Evolutionary conservation across 2,888 invertebrate species (phyloP).

Genomic region (Tinea trinotella): DNA sequence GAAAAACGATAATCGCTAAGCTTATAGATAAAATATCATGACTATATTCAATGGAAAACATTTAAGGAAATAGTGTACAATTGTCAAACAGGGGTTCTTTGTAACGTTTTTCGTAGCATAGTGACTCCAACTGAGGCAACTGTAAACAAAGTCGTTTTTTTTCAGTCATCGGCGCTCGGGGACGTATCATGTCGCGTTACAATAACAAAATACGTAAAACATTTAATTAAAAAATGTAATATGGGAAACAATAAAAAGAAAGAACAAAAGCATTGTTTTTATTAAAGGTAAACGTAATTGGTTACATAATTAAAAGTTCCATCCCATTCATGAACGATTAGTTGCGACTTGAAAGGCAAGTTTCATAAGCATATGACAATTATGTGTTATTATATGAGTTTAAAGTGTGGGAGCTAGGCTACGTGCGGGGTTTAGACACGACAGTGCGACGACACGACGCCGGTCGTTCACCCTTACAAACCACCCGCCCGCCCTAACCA

Average conservation of each 20-base stretch:
- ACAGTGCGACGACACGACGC: slow-evolving; percentile 27
- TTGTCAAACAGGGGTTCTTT: too few species aligned
- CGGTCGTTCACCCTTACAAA: slow-evolving; percentile 40
- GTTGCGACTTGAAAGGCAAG: background rate
- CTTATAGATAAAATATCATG: background rate
- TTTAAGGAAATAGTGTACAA: slow-evolving; percentile 1
- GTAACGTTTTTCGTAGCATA: too few species aligned
- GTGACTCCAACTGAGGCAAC: too few species aligned
- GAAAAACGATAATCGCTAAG: slow-evolving; percentile 11
- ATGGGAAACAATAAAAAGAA: background rate
- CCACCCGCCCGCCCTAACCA: slow-evolving; percentile 26
- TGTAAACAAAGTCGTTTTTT: too few species aligned
- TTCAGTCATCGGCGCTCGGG: too few species aligned
- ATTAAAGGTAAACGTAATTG: background rate
- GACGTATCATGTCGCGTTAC: too few species aligned
- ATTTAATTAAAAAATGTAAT: too few species aligned
- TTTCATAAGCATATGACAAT: slow-evolving; percentile 11
- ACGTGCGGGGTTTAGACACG: slow-evolving; percentile 3
- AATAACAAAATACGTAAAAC: too few species aligned
- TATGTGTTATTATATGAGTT: slow-evolving; percentile 11
- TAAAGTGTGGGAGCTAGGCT: slow-evolving; percentile 9
- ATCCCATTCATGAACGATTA: slow-evolving; percentile 7
- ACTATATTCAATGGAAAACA: background rate
- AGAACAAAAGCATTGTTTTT: background rate
- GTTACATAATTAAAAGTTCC: slow-evolving; percentile 1